These are phyloP conservation scores for Gymnoscopelus braueri DNA, from an alignment of 2,797 vertebrate species.

Conservation along the genomic window DNA sequence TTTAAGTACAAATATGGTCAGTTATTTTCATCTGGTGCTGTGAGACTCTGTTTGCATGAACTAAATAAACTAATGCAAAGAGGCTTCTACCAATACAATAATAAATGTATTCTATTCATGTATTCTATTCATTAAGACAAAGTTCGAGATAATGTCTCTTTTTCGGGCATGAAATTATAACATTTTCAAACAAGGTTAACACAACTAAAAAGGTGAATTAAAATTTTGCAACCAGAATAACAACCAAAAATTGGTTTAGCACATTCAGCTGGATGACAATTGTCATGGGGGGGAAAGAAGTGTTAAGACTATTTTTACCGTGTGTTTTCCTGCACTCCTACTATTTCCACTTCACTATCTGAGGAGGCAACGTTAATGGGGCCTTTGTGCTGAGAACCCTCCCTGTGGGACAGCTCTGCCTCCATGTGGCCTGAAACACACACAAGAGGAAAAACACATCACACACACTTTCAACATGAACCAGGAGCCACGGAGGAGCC, in stretches of 20 bases:
- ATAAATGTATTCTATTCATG: too few species aligned
- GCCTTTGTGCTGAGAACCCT: constrained; percentile 84
- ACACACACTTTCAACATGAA: constrained; percentile 48
- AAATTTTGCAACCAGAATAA: too few species aligned
- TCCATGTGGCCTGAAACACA: constrained; percentile 86
- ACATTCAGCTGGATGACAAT: background rate
- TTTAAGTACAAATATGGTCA: too few species aligned
- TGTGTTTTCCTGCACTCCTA: constrained; percentile 94
- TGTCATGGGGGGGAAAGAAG: background rate
- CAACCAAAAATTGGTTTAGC: background rate
- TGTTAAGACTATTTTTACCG: constrained; percentile 78
- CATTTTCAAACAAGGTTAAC: too few species aligned
- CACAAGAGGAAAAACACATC: constrained; percentile 60
- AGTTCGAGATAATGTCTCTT: too few species aligned
- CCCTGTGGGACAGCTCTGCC: constrained; percentile 83
- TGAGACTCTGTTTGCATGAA: too few species aligned
- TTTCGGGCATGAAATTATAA: too few species aligned
- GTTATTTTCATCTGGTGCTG: too few species aligned
- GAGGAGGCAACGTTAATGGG: constrained; percentile 92
- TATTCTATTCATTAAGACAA: too few species aligned
- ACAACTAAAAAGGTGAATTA: too few species aligned
- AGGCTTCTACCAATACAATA: too few species aligned
- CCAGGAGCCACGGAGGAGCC: constrained; percentile 33
- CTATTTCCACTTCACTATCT: constrained; percentile 97
- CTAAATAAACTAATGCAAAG: too few species aligned